Conservation (phyloP, 1,140 invertebrate species). For the Aphaenogaster floridana region DNA sequence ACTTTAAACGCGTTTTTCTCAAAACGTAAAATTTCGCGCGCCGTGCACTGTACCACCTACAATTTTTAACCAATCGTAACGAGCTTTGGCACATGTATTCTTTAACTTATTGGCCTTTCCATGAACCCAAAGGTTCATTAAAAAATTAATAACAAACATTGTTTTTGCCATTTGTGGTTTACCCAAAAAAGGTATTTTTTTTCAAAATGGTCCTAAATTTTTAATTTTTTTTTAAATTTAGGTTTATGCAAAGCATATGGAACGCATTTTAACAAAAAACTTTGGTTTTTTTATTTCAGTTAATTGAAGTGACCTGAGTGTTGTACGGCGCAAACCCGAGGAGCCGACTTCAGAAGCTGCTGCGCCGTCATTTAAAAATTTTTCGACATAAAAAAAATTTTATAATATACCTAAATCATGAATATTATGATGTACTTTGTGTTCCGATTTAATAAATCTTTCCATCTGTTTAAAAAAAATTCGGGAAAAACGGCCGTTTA, state of each 20-base stretch:
- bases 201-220: no score
- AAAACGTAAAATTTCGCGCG: no score
- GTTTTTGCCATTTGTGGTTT: no score
- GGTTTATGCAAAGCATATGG: background rate
- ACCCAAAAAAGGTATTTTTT: no score
- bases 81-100: no score
- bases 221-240: conserved; percentile 4
- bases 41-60: no score
- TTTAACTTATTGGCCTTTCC: no score
- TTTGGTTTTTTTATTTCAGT: background rate
- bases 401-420: background rate
- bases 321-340: background rate
- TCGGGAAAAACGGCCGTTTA: background rate
- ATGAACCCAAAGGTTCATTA: no score
- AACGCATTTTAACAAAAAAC: background rate
- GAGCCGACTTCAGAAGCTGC: background rate
- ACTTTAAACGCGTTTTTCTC: no score
- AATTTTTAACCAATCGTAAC: no score
- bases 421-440: background rate
- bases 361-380: background rate
- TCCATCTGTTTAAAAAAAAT: background rate
- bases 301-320: background rate
- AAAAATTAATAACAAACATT: no score
- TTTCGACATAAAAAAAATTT: background rate
- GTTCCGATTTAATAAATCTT: background rate